Evolutionary conservation across 92 coral and sea anemone species (phyloP), one percentile per base, ranked within the genome.

Genomic region (Porites lobata): DNA sequence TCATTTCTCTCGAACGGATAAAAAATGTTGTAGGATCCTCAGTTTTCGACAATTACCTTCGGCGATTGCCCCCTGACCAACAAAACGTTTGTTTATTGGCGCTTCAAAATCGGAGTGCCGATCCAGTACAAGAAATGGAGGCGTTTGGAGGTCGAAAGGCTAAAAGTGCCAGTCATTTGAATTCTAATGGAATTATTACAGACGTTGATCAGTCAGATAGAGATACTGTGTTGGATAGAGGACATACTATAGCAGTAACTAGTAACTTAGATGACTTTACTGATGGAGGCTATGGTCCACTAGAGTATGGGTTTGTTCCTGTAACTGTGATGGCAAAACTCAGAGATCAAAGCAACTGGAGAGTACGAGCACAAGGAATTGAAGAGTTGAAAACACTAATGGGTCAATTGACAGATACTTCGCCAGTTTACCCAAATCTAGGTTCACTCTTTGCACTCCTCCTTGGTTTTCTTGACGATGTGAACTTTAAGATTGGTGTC

Each of bases 1-100:
- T 96, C 65, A 97, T 98, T 32, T 95, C 99, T 51, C 92, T 98
- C 21, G 99, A 98, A 78, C 90, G 98, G 81, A 98, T 98, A 80
- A 79, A 88, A 85, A 98, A 91, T 89, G 98, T 91, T 50, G 99
- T 98, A 20, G 99, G 99, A 79, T 90, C 91, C 81, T 81, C 87
- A 73, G 90, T 75, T 21, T 98, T 98, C 86, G 96, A 96, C 29
- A 91, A 81, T 64, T 98, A 98, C 83, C 86, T 96, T 73, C 91
- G 92, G 59, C 96, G 94, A 73, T 85, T 98, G 72, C 87, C 98
- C 72, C 92, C 86, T 43, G 87, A 85, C 9, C 95, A 94, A 78
- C 96, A 98, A 72, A 90, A 88, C 14, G 64, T 94, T 9, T 98
- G 94, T 64, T 82, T 83, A 38, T 63, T 87, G 69, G 96, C 99